Conservation (phyloP, 2,113 vertebrate species). For the Stercorarius parasiticus region DNA sequence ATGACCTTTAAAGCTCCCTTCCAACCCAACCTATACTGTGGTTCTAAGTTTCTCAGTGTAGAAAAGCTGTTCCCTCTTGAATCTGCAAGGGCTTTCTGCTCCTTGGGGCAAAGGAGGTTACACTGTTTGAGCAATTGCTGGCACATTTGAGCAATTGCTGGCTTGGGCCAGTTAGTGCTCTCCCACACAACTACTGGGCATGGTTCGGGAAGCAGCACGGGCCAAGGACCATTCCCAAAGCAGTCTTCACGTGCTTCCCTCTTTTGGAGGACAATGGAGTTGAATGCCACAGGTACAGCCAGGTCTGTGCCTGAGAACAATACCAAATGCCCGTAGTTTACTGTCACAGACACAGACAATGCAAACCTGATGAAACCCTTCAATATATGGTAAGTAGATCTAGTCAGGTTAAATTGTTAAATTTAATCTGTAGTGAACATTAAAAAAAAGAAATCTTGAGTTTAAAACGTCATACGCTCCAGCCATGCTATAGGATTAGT, state of each 20-base stretch:
- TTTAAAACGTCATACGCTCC: not conserved
- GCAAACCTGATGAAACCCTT: not conserved
- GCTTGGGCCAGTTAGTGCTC: not conserved
- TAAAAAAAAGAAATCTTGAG: not conserved
- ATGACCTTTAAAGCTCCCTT: not conserved
- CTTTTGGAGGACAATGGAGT: not conserved
- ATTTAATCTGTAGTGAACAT: slow-evolving; percentile 41
- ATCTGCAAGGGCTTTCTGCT: not conserved
- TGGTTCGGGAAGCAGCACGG: rapidly evolving
- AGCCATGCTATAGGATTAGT: not conserved
- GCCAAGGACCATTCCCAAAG: not conserved
- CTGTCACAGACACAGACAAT: not conserved
- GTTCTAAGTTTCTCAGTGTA: not conserved
- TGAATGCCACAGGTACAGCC: not conserved
- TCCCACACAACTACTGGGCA: not conserved
- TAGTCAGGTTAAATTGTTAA: slow-evolving; percentile 22
- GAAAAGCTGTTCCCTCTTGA: not conserved
- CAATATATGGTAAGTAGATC: not conserved
- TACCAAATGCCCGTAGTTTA: not conserved
- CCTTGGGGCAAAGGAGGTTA: not conserved
- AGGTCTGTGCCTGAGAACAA: not conserved
- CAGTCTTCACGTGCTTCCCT: not conserved
- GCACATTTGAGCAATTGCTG: not conserved
- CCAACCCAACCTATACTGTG: not conserved
- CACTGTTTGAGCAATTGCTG: rapidly evolving